A percentile compares a stretch with the other conserved stretches of the same genome.
These are phyloP conservation scores for Oryzias dopingdopingensis DNA, from an alignment of 2,797 vertebrate species.

Conservation along the genomic window DNA sequence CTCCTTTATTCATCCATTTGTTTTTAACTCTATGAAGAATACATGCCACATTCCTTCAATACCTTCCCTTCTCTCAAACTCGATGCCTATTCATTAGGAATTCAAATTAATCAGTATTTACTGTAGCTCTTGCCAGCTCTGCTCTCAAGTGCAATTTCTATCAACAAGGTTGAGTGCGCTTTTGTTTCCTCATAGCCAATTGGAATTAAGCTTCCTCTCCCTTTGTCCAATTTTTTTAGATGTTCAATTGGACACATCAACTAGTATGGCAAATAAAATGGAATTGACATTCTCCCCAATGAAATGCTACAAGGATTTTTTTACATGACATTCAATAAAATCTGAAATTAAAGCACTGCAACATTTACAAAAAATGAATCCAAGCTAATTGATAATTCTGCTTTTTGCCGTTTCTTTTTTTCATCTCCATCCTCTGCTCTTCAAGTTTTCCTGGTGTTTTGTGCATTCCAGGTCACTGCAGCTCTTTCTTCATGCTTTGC, in stretches of 20 bases:
- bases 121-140: constrained; percentile 66
- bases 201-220: constrained; percentile 58
- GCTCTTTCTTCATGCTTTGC: no score
- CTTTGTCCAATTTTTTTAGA: constrained; percentile 53
- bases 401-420: background rate
- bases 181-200: constrained; percentile 72
- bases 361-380: constrained; percentile 39
- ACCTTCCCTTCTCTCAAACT: constrained; percentile 60
- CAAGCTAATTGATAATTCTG: constrained; percentile 32
- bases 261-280: constrained; percentile 55
- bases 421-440: constrained; percentile 1
- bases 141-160: constrained; percentile 76
- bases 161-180: constrained; percentile 77
- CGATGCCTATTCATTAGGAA: constrained; percentile 69
- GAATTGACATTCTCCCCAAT: constrained; percentile 51
- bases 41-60: constrained; percentile 69
- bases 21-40: constrained; percentile 64
- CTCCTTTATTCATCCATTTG: constrained; percentile 67
- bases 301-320: constrained; percentile 65
- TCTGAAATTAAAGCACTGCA: constrained; percentile 53
- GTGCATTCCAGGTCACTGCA: no score
- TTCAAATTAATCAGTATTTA: constrained; percentile 77
- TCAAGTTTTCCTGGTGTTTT: no score
- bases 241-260: constrained; percentile 69
- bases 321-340: constrained; percentile 60